phyloP scores from a whole-genome alignment of 2,113 vertebrate genomes.

The western clawed frog (Xenopus tropicalis) region UCB_Xtro_10.0 CM004448.2:104952001-104952500 shows the following conservation, averaged over 20 bases:
- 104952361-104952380: slow-evolving; percentile 92
- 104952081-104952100: slow-evolving; percentile 81
- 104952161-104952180: slow-evolving; percentile 92
- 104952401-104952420: slow-evolving; percentile 76
- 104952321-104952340: slow-evolving; percentile 82
- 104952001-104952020: slow-evolving; percentile 67
- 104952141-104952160: slow-evolving; percentile 80
- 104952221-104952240: slow-evolving; percentile 85
- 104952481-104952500: slow-evolving; percentile 73
- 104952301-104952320: slow-evolving; percentile 63
- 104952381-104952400: slow-evolving; percentile 79
- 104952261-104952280: slow-evolving; percentile 87
- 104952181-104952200: slow-evolving; percentile 91
- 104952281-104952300: slow-evolving; percentile 78
- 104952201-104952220: slow-evolving; percentile 88
- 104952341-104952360: slow-evolving; percentile 97
- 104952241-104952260: slow-evolving; percentile 85
- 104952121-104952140: slow-evolving; percentile 88
- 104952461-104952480: slow-evolving; percentile 78
- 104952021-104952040: slow-evolving; percentile 87
- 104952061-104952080: slow-evolving; percentile 96
- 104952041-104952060: slow-evolving; percentile 94
- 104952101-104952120: slow-evolving; percentile 84
- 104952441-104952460: slow-evolving; percentile 67
- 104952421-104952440: slow-evolving; percentile 72